Conservation (phyloP, 2,888 invertebrate species). For the Spodoptera exigua region DNA sequence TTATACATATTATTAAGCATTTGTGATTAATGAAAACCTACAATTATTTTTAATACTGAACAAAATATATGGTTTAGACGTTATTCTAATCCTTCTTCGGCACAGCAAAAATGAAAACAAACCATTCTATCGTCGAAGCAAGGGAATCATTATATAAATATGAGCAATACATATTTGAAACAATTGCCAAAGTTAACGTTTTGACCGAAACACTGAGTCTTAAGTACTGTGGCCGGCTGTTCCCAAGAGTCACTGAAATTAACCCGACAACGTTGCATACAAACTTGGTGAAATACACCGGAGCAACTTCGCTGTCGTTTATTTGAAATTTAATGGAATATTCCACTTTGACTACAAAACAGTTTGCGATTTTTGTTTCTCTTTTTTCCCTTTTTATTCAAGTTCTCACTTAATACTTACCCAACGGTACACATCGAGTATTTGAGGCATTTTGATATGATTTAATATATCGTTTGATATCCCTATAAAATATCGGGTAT, state of each 20-base stretch:
- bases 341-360: slow-evolving; percentile 35
- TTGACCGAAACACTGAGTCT: slow-evolving; percentile 33
- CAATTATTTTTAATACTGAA: no score
- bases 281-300: slow-evolving; percentile 38
- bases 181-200: slow-evolving; percentile 21
- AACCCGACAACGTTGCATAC: slow-evolving; percentile 33
- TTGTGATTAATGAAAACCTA: no score
- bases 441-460: neutral
- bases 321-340: slow-evolving; percentile 35
- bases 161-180: slow-evolving; percentile 27
- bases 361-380: slow-evolving; percentile 13
- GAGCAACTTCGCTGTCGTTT: slow-evolving; percentile 39
- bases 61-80: no score
- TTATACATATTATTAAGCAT: no score
- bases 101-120: neutral
- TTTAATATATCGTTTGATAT: no score
- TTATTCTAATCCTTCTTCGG: no score
- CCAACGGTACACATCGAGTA: neutral
- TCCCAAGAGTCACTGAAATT: slow-evolving; percentile 31
- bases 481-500: no score
- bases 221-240: slow-evolving; percentile 29
- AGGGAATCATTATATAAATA: neutral
- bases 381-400: slow-evolving; percentile 3
- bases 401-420: neutral
- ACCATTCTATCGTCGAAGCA: neutral